Percentiles rank a stretch among this genome's conserved stretches.
Conservation (phyloP, 2,888 invertebrate species). For the Apamea sordens region DNA sequence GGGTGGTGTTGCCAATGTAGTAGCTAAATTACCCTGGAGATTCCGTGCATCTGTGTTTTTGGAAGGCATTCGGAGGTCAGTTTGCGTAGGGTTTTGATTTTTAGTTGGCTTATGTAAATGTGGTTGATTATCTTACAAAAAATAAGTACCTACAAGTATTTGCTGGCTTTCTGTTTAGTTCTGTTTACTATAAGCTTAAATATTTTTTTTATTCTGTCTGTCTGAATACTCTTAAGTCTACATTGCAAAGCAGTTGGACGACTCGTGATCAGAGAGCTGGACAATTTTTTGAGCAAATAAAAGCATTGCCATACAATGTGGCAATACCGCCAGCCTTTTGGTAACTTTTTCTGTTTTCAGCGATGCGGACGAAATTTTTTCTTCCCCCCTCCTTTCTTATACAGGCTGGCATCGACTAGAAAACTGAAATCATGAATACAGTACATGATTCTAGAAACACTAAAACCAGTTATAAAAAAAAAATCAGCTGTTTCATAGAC, state of each 20-base stretch:
- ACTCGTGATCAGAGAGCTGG: too few species aligned
- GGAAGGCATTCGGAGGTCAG: neutral
- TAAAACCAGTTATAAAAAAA: too few species aligned
- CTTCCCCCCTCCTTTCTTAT: neutral
- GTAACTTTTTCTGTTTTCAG: neutral
- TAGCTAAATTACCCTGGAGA: constrained; percentile 49
- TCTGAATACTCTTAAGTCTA: too few species aligned
- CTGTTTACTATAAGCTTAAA: too few species aligned
- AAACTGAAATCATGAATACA: too few species aligned
- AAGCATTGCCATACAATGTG: too few species aligned
- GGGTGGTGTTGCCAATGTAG: constrained; percentile 51
- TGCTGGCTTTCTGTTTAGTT: neutral
- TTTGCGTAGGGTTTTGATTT: neutral
- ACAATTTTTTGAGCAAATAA: too few species aligned
- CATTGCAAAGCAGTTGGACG: too few species aligned
- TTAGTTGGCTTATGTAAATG: neutral
- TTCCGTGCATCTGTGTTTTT: constrained; percentile 1
- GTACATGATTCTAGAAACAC: too few species aligned
- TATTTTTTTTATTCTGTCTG: too few species aligned
- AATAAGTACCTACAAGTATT: neutral
- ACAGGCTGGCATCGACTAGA: neutral
- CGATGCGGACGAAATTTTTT: neutral
- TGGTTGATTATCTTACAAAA: neutral
- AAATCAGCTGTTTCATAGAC: too few species aligned
- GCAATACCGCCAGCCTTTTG: too few species aligned